A percentile compares a stretch with the other conserved stretches of the same genome.
Evolutionary conservation across 2,888 invertebrate genomes (phyloP).

Genomic region (Sicus ferrugineus): DNA sequence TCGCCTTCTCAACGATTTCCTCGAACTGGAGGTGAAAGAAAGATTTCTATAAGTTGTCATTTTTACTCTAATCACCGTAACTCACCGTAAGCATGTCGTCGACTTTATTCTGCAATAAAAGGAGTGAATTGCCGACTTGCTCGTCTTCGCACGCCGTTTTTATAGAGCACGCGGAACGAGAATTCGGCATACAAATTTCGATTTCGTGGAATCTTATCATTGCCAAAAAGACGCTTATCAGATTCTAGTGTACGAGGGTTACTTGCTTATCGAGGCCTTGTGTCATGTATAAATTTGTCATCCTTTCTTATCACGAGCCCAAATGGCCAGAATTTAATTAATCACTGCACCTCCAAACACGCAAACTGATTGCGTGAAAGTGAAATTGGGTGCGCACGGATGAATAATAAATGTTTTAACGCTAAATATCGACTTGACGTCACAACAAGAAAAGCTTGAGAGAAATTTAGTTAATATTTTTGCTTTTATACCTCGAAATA

Average conservation of each 20-base stretch:
- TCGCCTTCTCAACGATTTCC: slow-evolving; percentile 77
- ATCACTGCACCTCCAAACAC: background rate
- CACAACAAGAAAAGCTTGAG: too few relatives aligned
- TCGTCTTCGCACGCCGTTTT: slow-evolving; percentile 18
- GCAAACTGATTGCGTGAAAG: too few relatives aligned
- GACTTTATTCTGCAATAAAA: slow-evolving; percentile 40
- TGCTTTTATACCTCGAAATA: too few relatives aligned
- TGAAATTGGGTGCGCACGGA: too few relatives aligned
- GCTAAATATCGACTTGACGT: too few relatives aligned
- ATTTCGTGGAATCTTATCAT: background rate
- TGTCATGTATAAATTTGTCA: background rate
- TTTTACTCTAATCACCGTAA: slow-evolving; percentile 4
- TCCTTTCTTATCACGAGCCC: background rate
- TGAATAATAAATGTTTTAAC: too few relatives aligned
- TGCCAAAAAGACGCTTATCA: background rate
- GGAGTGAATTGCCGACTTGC: slow-evolving; percentile 7
- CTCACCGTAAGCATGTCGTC: slow-evolving; percentile 56
- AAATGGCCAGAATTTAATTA: background rate
- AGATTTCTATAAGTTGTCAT: background rate
- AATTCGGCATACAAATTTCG: slow-evolving; percentile 33
- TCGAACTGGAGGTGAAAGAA: slow-evolving; percentile 69
- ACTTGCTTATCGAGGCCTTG: background rate
- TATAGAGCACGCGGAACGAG: slow-evolving; percentile 28
- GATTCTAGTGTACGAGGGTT: background rate
- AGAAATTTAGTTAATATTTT: too few relatives aligned